Evolutionary conservation across 1,140 invertebrate genomes (phyloP), one percentile per base, ranked within the genome.

Genomic region (Prorops nasuta): DNA sequence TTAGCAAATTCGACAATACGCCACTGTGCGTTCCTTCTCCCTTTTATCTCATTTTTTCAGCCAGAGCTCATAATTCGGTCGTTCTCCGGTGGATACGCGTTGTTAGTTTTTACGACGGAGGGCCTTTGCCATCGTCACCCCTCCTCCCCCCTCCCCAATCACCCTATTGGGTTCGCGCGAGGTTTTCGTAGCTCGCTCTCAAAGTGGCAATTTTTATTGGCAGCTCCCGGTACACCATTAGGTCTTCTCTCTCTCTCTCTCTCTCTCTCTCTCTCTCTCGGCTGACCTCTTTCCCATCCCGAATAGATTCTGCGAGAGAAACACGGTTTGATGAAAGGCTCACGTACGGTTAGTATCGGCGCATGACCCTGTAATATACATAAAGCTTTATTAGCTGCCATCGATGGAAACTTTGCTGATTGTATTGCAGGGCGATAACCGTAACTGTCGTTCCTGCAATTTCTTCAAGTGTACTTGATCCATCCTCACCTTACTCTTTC

Each of bases 1-100:
- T 75, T 74, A 73, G 64, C 63, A 62, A 52, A 48, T 43, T 10
- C n/a, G n/a, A n/a, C n/a, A n/a, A n/a, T n/a, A n/a, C n/a, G n/a
- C n/a, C n/a, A n/a, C n/a, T n/a, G n/a, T n/a, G n/a, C n/a, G n/a
- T n/a, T n/a, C n/a, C n/a, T n/a, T n/a, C 48, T 53, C 52, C 43
- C 42, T 49, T 51, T 58, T 60, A 53, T 44, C 51, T 49, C 59
- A 63, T 51, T 49, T 64, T 57, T 51, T n/a, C n/a, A n/a, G n/a
- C n/a, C n/a, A n/a, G n/a, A n/a, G n/a, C n/a, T n/a, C n/a, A n/a
- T n/a, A n/a, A n/a, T n/a, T n/a, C n/a, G n/a, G n/a, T n/a, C n/a
- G n/a, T n/a, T n/a, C n/a, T n/a, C n/a, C n/a, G n/a, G n/a, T n/a
- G n/a, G n/a, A n/a, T n/a, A n/a, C n/a, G n/a, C n/a, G n/a, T n/a